Base-by-base conservation (phyloP, 2,797 vertebrate genomes). In the Phaenicophaeus curvirostris region DNA sequence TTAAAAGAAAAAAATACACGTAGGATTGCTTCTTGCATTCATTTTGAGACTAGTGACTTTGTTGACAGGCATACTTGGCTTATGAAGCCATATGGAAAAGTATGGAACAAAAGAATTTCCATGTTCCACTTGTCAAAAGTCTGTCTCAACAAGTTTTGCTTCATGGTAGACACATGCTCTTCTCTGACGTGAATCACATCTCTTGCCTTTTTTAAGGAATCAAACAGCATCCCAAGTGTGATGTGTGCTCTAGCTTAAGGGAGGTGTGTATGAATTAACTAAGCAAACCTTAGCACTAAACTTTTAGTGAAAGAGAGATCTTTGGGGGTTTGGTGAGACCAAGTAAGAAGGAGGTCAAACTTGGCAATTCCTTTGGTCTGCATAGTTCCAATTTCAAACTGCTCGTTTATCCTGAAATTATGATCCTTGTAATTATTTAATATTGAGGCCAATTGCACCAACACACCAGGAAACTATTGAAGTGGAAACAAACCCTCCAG, bases 361-460 rank as follows among this genome's bases (percentile, higher is more conserved):
- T 58, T 95, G 91, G 82, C 53, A 42, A 15, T 63, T 89, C 77
- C 74, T 93, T 75, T 91, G 76, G 57, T 77, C 79, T 85, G 51
- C 48, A 72, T 54, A 83, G 88, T 55, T 95, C 88, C 81, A 35
- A 17, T 89, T 95, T 96, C 77, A 95, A 68, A 81, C 8, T 3
- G 33, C 84, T 91, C 91, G 33, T 93, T 96, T 95, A 89, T 93
- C 65, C 78, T 80, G 15, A 87, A 91, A 91, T 90, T 90, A 85
- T 89, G 86, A 81, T 77, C 81, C 94, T 89, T 96, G 84, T 81
- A 95, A 95, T 93, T 85, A 82, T 94, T 92, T 93, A 73, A 94
- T 94, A 87, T 75, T 71, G 62, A 48, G n/a, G 30, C 77, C 82
- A 93, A 74, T 62, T 80, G 61, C 55, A 91, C 75, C 37, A 82